Conservation (phyloP, 2,888 invertebrate genomes). For the Rugalucina vietnamica region DNA sequence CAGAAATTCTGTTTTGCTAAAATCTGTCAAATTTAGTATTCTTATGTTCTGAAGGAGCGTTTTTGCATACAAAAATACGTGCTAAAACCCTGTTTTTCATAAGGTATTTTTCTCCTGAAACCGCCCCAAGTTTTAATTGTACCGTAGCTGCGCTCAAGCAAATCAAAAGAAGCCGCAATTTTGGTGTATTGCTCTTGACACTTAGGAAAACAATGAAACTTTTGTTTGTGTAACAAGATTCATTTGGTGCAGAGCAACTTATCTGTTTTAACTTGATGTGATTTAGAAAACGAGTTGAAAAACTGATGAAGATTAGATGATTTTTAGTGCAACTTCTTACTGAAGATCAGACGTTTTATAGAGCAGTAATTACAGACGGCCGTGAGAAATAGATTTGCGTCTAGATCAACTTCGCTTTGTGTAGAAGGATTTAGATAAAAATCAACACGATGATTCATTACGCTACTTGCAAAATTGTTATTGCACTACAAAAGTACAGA, state of each 20-base stretch:
- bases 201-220: neutral
- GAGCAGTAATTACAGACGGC: neutral
- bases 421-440: neutral
- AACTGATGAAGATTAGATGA: too few relatives aligned
- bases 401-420: neutral
- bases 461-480: too few relatives aligned
- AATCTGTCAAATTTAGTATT: too few relatives aligned
- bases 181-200: neutral
- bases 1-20: too few relatives aligned
- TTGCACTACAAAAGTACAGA: too few relatives aligned
- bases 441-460: neutral
- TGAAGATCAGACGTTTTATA: neutral
- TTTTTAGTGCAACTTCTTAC: too few relatives aligned
- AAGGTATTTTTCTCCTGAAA: neutral
- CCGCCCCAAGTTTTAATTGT: constrained; percentile 1
- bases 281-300: too few relatives aligned
- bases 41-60: too few relatives aligned
- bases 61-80: too few relatives aligned
- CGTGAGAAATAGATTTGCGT: constrained; percentile 2
- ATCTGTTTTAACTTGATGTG: too few relatives aligned
- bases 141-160: constrained; percentile 1
- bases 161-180: neutral
- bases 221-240: neutral
- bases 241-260: too few relatives aligned
- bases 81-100: too few relatives aligned